Base-by-base conservation (phyloP, 2,113 vertebrate species). In the Hippocampus zosterae region DNA sequence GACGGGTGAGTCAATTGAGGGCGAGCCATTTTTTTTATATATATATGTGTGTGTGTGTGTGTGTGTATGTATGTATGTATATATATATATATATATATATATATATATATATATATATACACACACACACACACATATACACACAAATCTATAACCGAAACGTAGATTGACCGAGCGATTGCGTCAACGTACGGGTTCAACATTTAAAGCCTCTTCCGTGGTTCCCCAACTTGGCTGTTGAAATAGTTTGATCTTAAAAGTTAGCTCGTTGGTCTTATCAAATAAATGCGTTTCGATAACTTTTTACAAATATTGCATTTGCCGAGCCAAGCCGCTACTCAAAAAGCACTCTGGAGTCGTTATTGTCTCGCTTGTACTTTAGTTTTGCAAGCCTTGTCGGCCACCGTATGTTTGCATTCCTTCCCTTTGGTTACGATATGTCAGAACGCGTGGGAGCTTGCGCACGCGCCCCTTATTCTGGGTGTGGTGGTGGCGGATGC, bases 1-100 rank as follows among this genome's bases (percentile, higher is more conserved):
- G 95, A 98, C 92, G 95, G 95, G 95, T 98, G 70, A 96, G 94
- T 91, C 92, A 62, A 94, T 89, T 83, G 29, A 33, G 3, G 50
- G 19, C 27, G 10, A 67, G 23, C 2, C 40, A 8, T 33, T 33
- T 33, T 3, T 3, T 29, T 33, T 29, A 33, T 33, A 33, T 33
- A 33, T 33, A 33, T n/a, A n/a, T n/a, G n/a, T n/a, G n/a, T n/a
- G n/a, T n/a, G n/a, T n/a, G n/a, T n/a, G n/a, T n/a, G n/a, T n/a
- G n/a, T n/a, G n/a, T n/a, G n/a, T n/a, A n/a, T n/a, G n/a, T n/a
- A n/a, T n/a, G n/a, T n/a, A n/a, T n/a, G n/a, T n/a, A n/a, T 33
- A 33, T 6, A 33, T 33, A 33, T 33, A 33, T 33, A 33, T 33
- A 33, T 33, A 33, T 33, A 33, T 33, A 33, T 33, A 33, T 33